A percentile compares a stretch with the other conserved stretches of the same genome.
Evolutionary conservation across 2,113 vertebrate species (phyloP).

Genomic region (Myanophis thanlyinensis): DNA sequence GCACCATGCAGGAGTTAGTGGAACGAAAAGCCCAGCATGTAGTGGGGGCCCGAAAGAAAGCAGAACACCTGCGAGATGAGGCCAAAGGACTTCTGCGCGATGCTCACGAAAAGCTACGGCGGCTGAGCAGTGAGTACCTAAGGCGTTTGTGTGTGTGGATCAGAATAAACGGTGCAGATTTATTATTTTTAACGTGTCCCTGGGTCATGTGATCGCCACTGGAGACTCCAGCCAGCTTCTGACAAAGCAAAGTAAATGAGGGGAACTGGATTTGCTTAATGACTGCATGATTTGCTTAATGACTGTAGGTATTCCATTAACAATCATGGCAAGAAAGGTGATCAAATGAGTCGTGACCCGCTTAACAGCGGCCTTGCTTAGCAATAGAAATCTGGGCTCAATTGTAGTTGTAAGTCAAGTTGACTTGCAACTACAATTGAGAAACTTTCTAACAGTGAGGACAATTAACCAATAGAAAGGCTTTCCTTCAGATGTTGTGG

Average conservation of each 20-base stretch:
- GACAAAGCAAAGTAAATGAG: neutral
- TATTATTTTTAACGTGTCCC: neutral
- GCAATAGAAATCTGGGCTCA: neutral
- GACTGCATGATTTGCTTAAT: neutral
- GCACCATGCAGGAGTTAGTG: constrained; percentile 82
- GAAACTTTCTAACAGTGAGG: too few relatives aligned
- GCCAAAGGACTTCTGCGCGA: constrained; percentile 82
- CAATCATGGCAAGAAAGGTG: neutral
- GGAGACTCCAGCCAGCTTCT: neutral
- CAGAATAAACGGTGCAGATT: neutral
- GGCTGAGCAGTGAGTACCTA: constrained; percentile 79
- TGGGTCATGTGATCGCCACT: neutral
- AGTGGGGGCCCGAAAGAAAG: constrained; percentile 81
- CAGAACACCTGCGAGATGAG: constrained; percentile 85
- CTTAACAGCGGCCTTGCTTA: neutral
- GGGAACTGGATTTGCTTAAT: neutral
- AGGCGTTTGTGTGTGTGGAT: neutral
- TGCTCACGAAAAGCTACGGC: constrained; percentile 84
- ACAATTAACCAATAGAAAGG: too few relatives aligned
- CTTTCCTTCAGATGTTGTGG: too few relatives aligned
- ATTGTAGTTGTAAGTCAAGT: neutral
- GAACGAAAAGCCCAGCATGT: constrained; percentile 82
- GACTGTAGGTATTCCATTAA: neutral
- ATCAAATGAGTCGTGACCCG: neutral
- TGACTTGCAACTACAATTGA: too few relatives aligned